Percentiles rank a stretch among this genome's conserved stretches.
Evolutionary conservation across 2,888 invertebrate genomes (phyloP).

Genomic region (Diadegma fenestrale): DNA sequence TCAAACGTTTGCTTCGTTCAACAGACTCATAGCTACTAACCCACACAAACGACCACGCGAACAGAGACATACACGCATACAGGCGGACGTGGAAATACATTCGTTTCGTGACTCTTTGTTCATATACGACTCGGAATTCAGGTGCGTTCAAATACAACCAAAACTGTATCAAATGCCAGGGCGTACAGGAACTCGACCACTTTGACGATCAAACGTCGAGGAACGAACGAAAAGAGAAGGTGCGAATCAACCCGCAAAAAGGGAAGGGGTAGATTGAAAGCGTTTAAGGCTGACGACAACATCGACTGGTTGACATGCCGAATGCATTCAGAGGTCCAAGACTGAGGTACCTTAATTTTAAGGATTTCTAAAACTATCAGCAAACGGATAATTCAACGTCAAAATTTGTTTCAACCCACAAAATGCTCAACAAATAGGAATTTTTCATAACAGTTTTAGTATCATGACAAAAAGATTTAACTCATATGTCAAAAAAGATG

Average conservation of each 20-base stretch:
- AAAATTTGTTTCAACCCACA: not conserved
- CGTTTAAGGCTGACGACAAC: not conserved
- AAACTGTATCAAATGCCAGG: conserved; percentile 41
- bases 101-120: not conserved
- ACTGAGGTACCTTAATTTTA: not conserved
- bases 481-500: not conserved
- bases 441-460: not conserved
- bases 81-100: not conserved
- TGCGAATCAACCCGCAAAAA: conserved; percentile 21
- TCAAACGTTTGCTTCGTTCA: conserved; percentile 60
- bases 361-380: not conserved
- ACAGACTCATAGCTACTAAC: conserved; percentile 11
- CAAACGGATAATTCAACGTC: not conserved
- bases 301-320: not conserved
- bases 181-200: conserved; percentile 28
- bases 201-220: conserved; percentile 47
- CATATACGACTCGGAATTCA: conserved; percentile 35
- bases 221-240: conserved; percentile 12
- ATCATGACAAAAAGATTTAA: not conserved
- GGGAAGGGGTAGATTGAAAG: not conserved
- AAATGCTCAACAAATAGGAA: not conserved
- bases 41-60: not conserved
- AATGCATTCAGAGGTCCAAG: not conserved
- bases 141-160: conserved; percentile 52
- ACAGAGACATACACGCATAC: not conserved